Conservation (phyloP, 2,888 invertebrate genomes). For the Philhelius pedissequus region DNA sequence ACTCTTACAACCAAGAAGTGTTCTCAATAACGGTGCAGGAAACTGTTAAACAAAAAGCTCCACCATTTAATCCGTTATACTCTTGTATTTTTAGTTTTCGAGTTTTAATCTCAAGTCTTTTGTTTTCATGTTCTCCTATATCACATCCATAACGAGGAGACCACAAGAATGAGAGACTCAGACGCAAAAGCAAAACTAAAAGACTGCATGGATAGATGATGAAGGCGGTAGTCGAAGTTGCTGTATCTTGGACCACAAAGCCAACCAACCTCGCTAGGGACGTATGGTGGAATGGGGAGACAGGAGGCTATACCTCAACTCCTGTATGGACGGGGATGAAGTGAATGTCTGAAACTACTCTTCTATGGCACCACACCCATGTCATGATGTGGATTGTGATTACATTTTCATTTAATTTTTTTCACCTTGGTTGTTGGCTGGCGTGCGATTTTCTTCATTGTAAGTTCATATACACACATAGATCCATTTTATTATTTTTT, state of each 20-base stretch:
- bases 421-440: conserved; percentile 69
- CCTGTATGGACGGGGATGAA: conserved; percentile 63
- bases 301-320: neutral
- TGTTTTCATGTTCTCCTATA: conserved; percentile 48
- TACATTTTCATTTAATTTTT: conserved; percentile 69
- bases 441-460: conserved; percentile 68
- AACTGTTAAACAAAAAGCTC: conserved; percentile 58
- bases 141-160: conserved; percentile 19
- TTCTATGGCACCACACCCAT: conserved; percentile 68
- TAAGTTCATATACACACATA: conserved; percentile 18
- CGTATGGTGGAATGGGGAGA: conserved; percentile 6
- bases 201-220: conserved; percentile 18
- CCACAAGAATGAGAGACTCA: conserved; percentile 47
- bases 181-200: conserved; percentile 6
- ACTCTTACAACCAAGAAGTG: conserved; percentile 36
- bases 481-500: conserved; percentile 33
- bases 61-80: conserved; percentile 49
- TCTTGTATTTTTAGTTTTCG: conserved; percentile 21
- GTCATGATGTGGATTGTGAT: conserved; percentile 69
- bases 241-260: conserved; percentile 16
- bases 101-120: conserved; percentile 60
- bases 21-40: conserved; percentile 57
- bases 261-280: neutral
- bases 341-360: conserved; percentile 68
- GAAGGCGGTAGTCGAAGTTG: conserved; percentile 52